Conservation (phyloP, 2,113 vertebrate species). For the Canis aureus region DNA sequence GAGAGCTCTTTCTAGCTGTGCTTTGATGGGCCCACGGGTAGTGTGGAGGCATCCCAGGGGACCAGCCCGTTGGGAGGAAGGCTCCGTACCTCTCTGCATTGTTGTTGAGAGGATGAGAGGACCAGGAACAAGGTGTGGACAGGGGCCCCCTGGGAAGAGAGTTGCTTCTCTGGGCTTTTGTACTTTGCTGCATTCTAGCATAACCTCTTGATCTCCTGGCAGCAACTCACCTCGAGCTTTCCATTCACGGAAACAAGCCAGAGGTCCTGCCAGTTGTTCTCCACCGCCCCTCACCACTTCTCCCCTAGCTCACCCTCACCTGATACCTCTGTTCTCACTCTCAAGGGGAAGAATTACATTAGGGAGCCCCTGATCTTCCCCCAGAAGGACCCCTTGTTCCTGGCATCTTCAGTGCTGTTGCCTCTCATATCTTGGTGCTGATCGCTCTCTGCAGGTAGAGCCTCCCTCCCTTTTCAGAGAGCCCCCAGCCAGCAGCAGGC, state of each 20-base stretch:
- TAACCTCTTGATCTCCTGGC: not conserved
- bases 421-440: slow-evolving; percentile 77
- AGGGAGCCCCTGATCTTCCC: slow-evolving; percentile 65
- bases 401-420: not conserved
- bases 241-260: not conserved
- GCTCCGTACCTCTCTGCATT: not conserved
- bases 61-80: not conserved
- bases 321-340: slow-evolving; percentile 37
- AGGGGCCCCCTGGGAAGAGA: not conserved
- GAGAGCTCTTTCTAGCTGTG: not conserved
- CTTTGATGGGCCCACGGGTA: not conserved
- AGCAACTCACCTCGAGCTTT: not conserved
- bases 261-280: not conserved
- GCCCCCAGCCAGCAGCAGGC: slow-evolving; percentile 78
- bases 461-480: not conserved
- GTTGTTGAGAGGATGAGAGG: not conserved
- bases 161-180: not conserved
- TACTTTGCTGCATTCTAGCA: not conserved
- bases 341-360: slow-evolving; percentile 55
- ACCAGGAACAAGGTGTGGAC: not conserved
- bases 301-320: not conserved
- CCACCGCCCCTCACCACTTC: accelerated
- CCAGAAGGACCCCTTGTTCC: not conserved
- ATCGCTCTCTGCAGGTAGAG: slow-evolving; percentile 56
- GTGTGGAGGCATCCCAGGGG: not conserved